A percentile compares a stretch with the other conserved stretches of the same genome.
Conservation (phyloP, 2,888 invertebrate species). For the Zhengitettix transpicula region DNA sequence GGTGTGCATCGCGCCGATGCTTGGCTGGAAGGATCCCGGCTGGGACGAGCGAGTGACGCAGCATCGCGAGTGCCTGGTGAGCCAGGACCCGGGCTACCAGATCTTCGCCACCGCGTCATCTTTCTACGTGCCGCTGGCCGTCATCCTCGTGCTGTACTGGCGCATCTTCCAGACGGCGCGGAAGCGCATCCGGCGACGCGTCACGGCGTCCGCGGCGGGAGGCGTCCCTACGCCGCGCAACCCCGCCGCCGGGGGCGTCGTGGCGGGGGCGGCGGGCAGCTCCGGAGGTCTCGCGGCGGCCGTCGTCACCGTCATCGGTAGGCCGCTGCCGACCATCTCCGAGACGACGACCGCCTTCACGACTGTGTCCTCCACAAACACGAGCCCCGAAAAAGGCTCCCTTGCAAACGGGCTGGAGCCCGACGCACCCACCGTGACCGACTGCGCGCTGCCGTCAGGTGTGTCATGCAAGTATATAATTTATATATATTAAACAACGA, state of each 20-base stretch:
- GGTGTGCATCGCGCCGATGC: constrained; percentile 72
- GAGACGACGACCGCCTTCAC: constrained; percentile 50
- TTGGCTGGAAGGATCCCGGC: constrained; percentile 63
- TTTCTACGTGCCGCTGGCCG: constrained; percentile 75
- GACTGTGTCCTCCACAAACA: constrained; percentile 36
- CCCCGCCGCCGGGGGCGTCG: constrained; percentile 29
- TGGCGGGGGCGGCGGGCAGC: constrained; percentile 47
- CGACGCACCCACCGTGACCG: constrained; percentile 30
- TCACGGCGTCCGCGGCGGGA: constrained; percentile 31
- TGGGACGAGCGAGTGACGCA: constrained; percentile 40
- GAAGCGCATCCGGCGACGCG: constrained; percentile 58
- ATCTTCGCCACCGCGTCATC: constrained; percentile 82
- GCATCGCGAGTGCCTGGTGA: constrained; percentile 34
- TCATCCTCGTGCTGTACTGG: constrained; percentile 81
- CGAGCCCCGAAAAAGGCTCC: constrained; percentile 59
- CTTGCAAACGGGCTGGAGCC: constrained; percentile 50
- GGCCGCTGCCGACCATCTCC: constrained; percentile 50
- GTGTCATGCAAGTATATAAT: too few relatives aligned
- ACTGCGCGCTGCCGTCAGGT: constrained; percentile 20
- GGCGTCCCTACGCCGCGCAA: constrained; percentile 22
- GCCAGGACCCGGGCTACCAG: constrained; percentile 37
- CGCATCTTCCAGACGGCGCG: constrained; percentile 79
- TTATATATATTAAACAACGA: too few relatives aligned
- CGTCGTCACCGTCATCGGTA: constrained; percentile 50
- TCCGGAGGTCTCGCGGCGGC: constrained; percentile 57